Base-by-base conservation (phyloP, 2,113 vertebrate genomes). In the Sceloporus undulatus region DNA sequence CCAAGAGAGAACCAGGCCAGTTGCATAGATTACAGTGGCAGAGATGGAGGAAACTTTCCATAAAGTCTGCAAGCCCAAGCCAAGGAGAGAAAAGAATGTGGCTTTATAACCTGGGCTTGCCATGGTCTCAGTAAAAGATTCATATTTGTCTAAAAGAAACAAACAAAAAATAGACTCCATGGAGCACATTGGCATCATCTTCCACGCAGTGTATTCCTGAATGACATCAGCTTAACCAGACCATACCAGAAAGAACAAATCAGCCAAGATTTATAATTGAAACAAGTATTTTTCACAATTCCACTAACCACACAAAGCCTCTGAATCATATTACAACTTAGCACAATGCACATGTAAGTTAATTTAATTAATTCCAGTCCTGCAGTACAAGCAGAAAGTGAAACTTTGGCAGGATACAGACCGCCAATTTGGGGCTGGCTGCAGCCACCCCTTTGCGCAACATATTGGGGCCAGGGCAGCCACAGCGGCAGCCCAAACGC, bases 291-390 rank as follows among this genome's bases (percentile, higher is more conserved):
- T 52, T 85, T 74, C 13, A 85, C 68, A 80, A 66, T 68, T 11
- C 16, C n/a, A 65, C 18, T 19, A 85, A 85, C 68, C 40, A 40
- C 56, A 65, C 29, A 75, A 75, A 81, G 59, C 40, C 54, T 2
- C 54, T 79, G 52, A 84, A 80, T 82, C 16, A 38, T 82, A 76
- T 52, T 76, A 75, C 27, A 87, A 18, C 21, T 71, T 79, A 86
- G 78, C 42, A 79, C 6, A 56, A 27, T 27, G 23, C 42, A 52
- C 40, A 77, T 42, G 66, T 40, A 85, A 48, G 73, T 71, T 79
- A 62, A 75, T 75, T 87, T 75, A 48, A 75, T 75, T 25, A 73
- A 81, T 54, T 65, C 34, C 52, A 59, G 54, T 73, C 54, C 11
- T 25, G 74, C 27, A 65, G 48, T 38, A 76, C 38, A 65, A 19